Base-by-base conservation (phyloP, 1,140 invertebrate genomes). In the Chrysoperla carnea region DNA sequence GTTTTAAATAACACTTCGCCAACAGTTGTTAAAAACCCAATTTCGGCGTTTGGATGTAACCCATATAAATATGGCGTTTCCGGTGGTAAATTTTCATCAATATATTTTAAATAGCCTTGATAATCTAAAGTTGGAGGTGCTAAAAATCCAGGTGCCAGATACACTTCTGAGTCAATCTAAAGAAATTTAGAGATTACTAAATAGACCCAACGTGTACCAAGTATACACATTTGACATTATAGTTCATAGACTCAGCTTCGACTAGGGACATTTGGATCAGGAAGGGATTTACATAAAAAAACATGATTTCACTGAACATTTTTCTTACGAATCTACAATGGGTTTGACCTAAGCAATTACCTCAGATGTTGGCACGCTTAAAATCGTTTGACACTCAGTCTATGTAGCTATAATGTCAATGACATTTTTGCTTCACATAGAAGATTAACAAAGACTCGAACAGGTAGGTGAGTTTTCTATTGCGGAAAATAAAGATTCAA, bases 41-140 rank as follows among this genome's bases (percentile, higher is more conserved):
- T 94, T 65, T 95, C 91, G 6, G 91, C 89, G 62, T 96, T 95
- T 1, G 87, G 81, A 66, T 95, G 90, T 4, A 96, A 64, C 11
- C 91, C 91, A 55, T 95, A 96, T 0, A 96, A 62, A 47, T 81
- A 72, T 0, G 92, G 90, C 41, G 82, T 88, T 62, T 96, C 92
- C 1, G 78, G 63, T 0, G 91, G 90, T 6, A 95, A 58, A 54
- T 68, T 73, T 43, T 92, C 80, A 54, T 92, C 85, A n/a, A 96
- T 80, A 57, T 94, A 95, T 37, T 70, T 58, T 60, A 94, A 90
- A 63, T 93, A 95, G 31, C 81, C 78, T 6, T 68, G 62, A 53
- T 88, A 93, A 59, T 95, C 90, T 0, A 76, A 76, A 54, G 86
- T 91, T 0, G 84, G 80, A 17, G 92, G 92, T 0, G 76, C 67